A percentile compares a stretch with the other conserved stretches of the same genome.
Conservation (phyloP, 2,113 vertebrate species). For the Loxodonta africana region DNA sequence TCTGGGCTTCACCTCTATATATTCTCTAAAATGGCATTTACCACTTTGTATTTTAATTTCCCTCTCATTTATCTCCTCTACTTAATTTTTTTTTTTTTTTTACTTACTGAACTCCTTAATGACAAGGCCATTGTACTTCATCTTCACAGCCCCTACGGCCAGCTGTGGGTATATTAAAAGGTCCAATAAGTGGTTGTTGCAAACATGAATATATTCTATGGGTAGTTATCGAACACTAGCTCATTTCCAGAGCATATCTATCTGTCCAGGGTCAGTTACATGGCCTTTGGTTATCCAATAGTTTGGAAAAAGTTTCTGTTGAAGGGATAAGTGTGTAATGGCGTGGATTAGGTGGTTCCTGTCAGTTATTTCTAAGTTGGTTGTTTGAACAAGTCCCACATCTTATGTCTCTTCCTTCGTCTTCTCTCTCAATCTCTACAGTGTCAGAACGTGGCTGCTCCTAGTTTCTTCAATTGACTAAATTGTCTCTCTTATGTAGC, state of each 20-base stretch:
- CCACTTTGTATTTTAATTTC: not conserved
- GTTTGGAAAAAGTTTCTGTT: not conserved
- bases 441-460: not conserved
- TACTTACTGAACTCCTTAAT: not conserved
- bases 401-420: not conserved
- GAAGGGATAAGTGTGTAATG: not conserved
- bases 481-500: not conserved
- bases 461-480: not conserved
- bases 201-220: not conserved
- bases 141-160: not conserved
- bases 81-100: not conserved
- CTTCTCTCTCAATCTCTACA: not conserved
- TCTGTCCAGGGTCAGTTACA: not conserved
- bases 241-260: constrained; percentile 14
- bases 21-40: constrained; percentile 27
- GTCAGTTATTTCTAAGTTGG: not conserved
- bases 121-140: not conserved
- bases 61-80: not conserved
- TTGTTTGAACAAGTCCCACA: not conserved
- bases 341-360: not conserved
- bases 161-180: not conserved
- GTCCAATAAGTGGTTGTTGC: not conserved
- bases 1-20: not conserved
- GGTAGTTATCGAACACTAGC: not conserved
- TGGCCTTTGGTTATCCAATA: not conserved